Conservation (phyloP, 53 echinoderm and acorn worm genomes). For the Paelopatides confundens region DNA sequence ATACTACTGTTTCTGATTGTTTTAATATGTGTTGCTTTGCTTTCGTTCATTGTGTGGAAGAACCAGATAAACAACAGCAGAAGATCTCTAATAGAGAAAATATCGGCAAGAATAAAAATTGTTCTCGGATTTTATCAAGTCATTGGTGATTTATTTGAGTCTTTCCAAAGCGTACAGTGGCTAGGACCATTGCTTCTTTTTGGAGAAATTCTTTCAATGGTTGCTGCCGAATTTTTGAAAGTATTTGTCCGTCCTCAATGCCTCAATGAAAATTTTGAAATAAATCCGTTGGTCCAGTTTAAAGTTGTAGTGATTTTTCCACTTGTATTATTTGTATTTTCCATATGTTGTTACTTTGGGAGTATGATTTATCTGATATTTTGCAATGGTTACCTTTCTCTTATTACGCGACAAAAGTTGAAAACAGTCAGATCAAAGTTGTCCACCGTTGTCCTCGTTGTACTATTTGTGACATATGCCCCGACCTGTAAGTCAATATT, state of each 20-base stretch:
- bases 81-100: not conserved
- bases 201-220: not conserved
- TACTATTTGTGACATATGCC: constrained; percentile 7
- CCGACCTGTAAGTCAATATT: constrained; percentile 23
- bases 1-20: not conserved
- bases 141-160: not conserved
- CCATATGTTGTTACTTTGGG: not conserved
- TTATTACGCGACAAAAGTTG: not conserved
- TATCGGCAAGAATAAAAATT: not conserved
- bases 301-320: not conserved
- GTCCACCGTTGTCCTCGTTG: not conserved
- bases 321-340: not conserved
- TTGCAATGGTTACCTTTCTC: too few species aligned
- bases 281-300: constrained; percentile 1
- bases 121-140: not conserved
- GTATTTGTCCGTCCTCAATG: not conserved
- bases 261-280: not conserved
- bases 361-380: not conserved
- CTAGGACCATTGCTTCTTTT: not conserved
- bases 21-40: not conserved
- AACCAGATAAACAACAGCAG: not conserved
- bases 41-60: not conserved
- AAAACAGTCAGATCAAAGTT: not conserved
- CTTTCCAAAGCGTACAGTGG: not conserved
- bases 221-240: not conserved